Base-by-base conservation (phyloP, 1,140 invertebrate genomes). In the Lithobius niger region DNA sequence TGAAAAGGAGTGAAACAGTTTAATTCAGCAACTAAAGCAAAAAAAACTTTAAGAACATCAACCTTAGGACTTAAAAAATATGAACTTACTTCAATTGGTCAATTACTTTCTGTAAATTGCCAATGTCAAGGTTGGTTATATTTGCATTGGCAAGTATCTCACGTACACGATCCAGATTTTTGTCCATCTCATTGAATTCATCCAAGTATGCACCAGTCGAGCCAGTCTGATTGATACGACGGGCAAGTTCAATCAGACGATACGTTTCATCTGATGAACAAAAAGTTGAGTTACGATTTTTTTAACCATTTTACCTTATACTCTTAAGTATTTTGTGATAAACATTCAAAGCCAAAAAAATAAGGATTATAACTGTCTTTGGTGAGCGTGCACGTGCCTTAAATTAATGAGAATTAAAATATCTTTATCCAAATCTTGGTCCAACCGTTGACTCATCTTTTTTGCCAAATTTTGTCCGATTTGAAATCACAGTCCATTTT, bases 181-280 rank as follows among this genome's bases (percentile, higher is more conserved):
- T 77, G 62, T 93, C 84, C 82, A 97, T 90, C 59, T 82, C 79
- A 60, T 88, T 83, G 74, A 97, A 98, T 69, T 95, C 87, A 61
- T 85, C 79, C 2, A 89, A 89, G 65, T 97, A 98, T 0, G 91
- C 92, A 43, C 92, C 92, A 15, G 89, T 87, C 6, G 89, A 88
- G 47, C 94, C 93, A 55, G 88, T 85, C 61, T 88, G 81, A 66
- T 93, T 92, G 49, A 97, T 95, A 64, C 88, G 81, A 54, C 83
- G 84, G n/a, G 91, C 92, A 48, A 85, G 79, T 22, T 81, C 76
- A 27, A 97, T 86, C 0, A 93, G 60, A 26, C 60, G 55, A 16
- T 62, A 57, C 4, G 76, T 76, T 58, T 72, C 65, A 31, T 66
- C 73, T 76, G 61, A 6, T 62, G 18, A 53, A 36, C 22, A 21